These are phyloP conservation scores for Aphelenchoides bicaudatus DNA, from an alignment of 2,888 invertebrate species.

Conservation along the genomic window DNA sequence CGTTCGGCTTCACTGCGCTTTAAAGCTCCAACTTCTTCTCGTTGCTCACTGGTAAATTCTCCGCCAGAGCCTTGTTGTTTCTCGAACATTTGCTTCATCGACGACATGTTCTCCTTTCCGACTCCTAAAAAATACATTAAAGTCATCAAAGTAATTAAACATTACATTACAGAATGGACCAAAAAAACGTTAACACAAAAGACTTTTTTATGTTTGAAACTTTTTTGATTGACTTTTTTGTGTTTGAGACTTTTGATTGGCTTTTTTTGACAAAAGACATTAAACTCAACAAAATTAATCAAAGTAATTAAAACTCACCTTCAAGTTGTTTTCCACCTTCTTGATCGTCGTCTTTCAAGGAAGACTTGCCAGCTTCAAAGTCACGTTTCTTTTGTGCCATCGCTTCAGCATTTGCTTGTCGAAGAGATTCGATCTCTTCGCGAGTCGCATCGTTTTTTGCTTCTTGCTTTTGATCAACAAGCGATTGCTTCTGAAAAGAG, in stretches of 20 bases:
- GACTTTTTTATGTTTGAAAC: too few relatives aligned
- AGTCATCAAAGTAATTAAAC: too few relatives aligned
- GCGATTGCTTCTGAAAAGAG: slow-evolving; percentile 48
- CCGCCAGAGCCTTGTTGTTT: slow-evolving; percentile 15
- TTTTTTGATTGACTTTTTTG: too few relatives aligned
- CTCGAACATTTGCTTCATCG: slow-evolving; percentile 45
- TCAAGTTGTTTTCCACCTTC: slow-evolving; percentile 15
- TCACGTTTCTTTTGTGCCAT: slow-evolving; percentile 50
- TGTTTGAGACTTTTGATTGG: too few relatives aligned
- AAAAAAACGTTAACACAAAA: too few relatives aligned
- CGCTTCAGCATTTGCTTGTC: slow-evolving; percentile 39
- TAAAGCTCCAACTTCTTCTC: slow-evolving; percentile 39
- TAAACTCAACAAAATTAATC: too few relatives aligned
- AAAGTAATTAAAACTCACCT: too few relatives aligned
- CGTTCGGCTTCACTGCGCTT: slow-evolving; percentile 45
- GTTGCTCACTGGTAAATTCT: slow-evolving; percentile 22
- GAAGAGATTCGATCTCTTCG: slow-evolving; percentile 51
- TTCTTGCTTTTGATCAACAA: slow-evolving; percentile 45
- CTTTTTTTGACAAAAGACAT: too few relatives aligned
- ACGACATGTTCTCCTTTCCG: slow-evolving; percentile 48
- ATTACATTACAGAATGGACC: too few relatives aligned
- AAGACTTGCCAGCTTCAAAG: slow-evolving; percentile 29
- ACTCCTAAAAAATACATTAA: slow-evolving; percentile 45
- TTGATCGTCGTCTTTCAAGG: slow-evolving; percentile 15
- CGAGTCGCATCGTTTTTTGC: slow-evolving; percentile 47